These are phyloP conservation scores for Horisme vitalbata DNA, from an alignment of 2,888 invertebrate species.

Conservation along the genomic window DNA sequence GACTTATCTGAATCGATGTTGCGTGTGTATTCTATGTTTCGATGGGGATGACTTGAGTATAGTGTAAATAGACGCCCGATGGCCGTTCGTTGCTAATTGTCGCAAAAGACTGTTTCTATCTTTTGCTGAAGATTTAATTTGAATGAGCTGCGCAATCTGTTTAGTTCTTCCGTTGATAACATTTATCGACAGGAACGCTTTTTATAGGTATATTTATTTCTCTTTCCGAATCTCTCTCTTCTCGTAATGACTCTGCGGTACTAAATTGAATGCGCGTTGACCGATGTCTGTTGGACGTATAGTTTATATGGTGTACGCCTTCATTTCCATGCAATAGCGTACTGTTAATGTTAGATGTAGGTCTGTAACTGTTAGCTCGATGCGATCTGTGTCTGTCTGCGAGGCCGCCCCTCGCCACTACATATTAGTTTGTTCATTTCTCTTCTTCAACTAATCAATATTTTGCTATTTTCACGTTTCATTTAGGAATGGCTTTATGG, in stretches of 20 bases:
- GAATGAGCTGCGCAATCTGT: constrained; percentile 82
- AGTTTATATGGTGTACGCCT: constrained; percentile 77
- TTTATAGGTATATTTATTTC: constrained; percentile 81
- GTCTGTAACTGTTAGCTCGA: constrained; percentile 78
- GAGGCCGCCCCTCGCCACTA: constrained; percentile 72
- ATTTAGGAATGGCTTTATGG: constrained; percentile 80
- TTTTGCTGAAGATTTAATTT: constrained; percentile 82
- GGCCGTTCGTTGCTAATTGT: constrained; percentile 83
- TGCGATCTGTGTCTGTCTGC: constrained; percentile 69
- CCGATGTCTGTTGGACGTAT: constrained; percentile 76
- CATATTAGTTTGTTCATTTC: constrained; percentile 72
- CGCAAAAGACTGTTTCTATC: constrained; percentile 82
- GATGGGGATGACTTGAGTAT: constrained; percentile 79
- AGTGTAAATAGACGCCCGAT: constrained; percentile 83
- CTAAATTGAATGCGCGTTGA: constrained; percentile 79
- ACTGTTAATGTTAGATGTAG: constrained; percentile 78
- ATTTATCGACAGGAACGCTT: constrained; percentile 75
- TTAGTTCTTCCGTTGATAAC: constrained; percentile 78
- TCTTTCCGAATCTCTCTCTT: constrained; percentile 80
- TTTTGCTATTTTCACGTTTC: constrained; percentile 76
- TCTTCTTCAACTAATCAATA: constrained; percentile 69
- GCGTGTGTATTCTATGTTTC: constrained; percentile 83
- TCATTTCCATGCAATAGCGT: constrained; percentile 78
- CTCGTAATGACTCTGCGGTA: constrained; percentile 75
- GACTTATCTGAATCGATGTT: constrained; percentile 82